Conservation (phyloP, 2,797 vertebrate genomes). For the Acanthurus lineatus region DNA sequence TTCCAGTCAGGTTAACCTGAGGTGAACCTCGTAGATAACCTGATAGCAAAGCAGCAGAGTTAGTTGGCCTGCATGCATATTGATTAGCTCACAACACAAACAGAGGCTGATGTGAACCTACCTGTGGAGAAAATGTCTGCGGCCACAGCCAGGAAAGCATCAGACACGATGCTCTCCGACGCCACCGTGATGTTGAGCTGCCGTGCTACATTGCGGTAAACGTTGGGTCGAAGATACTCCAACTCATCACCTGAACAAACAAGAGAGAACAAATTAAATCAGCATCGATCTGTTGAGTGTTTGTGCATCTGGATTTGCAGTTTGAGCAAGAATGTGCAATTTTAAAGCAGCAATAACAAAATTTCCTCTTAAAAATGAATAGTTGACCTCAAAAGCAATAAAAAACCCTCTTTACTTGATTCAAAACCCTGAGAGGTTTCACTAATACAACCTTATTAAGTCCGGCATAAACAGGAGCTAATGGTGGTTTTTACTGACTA, state of each 20-base stretch:
- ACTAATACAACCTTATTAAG: neutral
- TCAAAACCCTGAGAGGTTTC: neutral
- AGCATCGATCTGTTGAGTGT: neutral
- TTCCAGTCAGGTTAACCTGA: neutral
- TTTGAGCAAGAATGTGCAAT: neutral
- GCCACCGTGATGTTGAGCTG: slow-evolving; percentile 95
- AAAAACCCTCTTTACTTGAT: neutral
- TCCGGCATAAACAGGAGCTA: neutral
- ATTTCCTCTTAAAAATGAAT: too few species aligned
- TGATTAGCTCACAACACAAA: neutral
- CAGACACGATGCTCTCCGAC: slow-evolving; percentile 91
- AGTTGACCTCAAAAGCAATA: neutral
- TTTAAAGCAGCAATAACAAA: too few species aligned
- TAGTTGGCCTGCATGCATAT: too few species aligned
- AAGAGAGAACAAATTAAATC: neutral
- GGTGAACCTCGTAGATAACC: slow-evolving; percentile 5
- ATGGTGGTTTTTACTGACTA: neutral
- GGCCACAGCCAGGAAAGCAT: slow-evolving; percentile 95
- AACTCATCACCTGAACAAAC: slow-evolving; percentile 90
- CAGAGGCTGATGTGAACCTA: slow-evolving; percentile 57
- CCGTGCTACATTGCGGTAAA: slow-evolving; percentile 94
- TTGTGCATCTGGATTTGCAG: neutral
- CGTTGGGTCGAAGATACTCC: slow-evolving; percentile 94
- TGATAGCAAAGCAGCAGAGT: slow-evolving; percentile 7
- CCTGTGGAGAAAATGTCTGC: slow-evolving; percentile 96